phyloP scores from a whole-genome alignment of 1,140 invertebrate genomes.

The Subanguina moxae region DNA sequence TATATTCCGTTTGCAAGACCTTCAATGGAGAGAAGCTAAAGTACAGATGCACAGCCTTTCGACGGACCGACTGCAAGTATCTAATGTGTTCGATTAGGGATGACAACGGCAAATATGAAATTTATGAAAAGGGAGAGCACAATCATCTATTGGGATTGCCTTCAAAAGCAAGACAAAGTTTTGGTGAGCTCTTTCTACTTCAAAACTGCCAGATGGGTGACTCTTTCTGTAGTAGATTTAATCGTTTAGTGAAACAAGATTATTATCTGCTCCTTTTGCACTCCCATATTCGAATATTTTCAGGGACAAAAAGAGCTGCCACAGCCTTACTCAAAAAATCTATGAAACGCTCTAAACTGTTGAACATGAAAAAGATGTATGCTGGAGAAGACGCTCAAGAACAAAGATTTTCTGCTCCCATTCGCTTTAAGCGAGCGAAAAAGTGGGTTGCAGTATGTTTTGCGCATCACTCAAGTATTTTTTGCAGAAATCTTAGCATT shows the following conservation, averaged over 20 bases:
- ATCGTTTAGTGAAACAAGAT: too few relatives aligned
- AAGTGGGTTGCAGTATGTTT: too few relatives aligned
- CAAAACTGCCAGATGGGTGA: too few relatives aligned
- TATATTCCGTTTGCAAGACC: not conserved
- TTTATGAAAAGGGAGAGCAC: conserved; percentile 6
- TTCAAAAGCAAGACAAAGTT: not conserved
- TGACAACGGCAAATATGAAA: not conserved
- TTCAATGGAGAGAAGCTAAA: not conserved
- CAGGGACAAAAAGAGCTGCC: not conserved
- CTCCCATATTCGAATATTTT: too few relatives aligned
- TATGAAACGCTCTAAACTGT: too few relatives aligned
- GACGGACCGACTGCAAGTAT: not conserved
- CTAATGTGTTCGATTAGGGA: conserved; percentile 1
- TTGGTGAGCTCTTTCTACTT: not conserved
- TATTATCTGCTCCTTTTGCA: too few relatives aligned
- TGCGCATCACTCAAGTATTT: not conserved
- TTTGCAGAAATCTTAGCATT: not conserved
- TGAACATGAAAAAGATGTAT: too few relatives aligned
- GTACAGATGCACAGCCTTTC: not conserved
- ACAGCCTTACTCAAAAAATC: not conserved
- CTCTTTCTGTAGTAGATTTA: too few relatives aligned
- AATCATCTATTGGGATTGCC: not conserved
- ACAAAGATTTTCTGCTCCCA: too few relatives aligned
- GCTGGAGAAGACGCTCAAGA: too few relatives aligned
- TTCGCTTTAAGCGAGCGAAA: too few relatives aligned